phyloP scores from a whole-genome alignment of 2,113 vertebrate genomes.

The Bubalus kerabau region DNA sequence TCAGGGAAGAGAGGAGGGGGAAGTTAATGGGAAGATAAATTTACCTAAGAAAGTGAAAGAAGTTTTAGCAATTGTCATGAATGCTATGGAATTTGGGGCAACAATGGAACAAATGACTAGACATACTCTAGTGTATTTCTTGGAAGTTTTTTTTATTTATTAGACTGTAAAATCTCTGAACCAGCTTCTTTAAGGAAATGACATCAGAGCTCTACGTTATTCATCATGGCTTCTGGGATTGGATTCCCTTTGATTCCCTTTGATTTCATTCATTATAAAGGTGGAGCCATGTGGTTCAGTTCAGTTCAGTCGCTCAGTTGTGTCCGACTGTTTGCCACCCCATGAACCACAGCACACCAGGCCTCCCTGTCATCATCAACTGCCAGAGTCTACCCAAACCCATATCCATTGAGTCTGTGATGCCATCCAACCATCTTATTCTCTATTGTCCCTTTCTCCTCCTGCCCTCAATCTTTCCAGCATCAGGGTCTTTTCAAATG shows the following conservation, averaged over 20 bases:
- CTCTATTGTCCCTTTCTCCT: background rate
- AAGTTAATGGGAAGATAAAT: background rate
- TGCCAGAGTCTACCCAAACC: background rate
- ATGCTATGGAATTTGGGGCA: background rate
- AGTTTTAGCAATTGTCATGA: background rate
- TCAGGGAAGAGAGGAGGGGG: background rate
- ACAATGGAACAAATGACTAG: background rate
- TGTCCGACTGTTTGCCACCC: rapidly evolving
- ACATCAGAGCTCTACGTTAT: background rate
- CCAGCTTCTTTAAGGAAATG: background rate
- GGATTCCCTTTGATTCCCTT: background rate
- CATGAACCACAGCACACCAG: rapidly evolving
- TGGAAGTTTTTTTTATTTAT: background rate
- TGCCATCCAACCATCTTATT: background rate
- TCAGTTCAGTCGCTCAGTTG: background rate
- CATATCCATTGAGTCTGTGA: rapidly evolving
- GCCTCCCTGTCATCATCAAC: background rate
- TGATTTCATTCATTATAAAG: background rate
- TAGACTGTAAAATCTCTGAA: background rate
- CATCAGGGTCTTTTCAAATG: background rate
- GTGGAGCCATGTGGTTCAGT: background rate
- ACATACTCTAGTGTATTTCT: background rate
- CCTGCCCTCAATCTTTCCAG: background rate
- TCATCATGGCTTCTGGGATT: background rate
- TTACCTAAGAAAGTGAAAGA: background rate